These are phyloP conservation scores for Cremastinae sp. DNA, from an alignment of 2,888 invertebrate species.

Conservation along the genomic window DNA sequence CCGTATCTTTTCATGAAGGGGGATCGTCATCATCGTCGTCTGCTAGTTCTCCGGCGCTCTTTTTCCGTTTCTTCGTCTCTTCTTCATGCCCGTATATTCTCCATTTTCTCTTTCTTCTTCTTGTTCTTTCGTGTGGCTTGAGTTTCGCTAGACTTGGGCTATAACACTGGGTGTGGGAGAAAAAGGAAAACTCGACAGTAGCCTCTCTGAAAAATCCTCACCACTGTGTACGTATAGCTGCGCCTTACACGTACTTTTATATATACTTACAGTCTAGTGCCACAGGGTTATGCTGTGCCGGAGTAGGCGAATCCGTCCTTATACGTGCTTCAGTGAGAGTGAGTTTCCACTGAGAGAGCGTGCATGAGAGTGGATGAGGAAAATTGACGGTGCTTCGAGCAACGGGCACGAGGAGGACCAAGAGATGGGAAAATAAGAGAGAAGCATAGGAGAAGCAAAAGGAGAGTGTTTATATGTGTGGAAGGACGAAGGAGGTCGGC, in stretches of 20 bases:
- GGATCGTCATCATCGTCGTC: slow-evolving; percentile 47
- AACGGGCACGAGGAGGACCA: slow-evolving; percentile 51
- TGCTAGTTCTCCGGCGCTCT: slow-evolving; percentile 15
- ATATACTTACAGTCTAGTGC: slow-evolving; percentile 14
- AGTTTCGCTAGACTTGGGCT: slow-evolving; percentile 43
- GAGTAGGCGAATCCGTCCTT: slow-evolving; percentile 55
- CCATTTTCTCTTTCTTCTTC: slow-evolving; percentile 17
- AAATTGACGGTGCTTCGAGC: slow-evolving; percentile 59
- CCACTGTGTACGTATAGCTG: slow-evolving; percentile 16
- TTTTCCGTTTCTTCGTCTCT: slow-evolving; percentile 26
- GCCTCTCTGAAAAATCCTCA: slow-evolving; percentile 43
- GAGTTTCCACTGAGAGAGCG: slow-evolving; percentile 51
- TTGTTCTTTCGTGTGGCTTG: slow-evolving; percentile 17
- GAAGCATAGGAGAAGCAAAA: slow-evolving; percentile 47
- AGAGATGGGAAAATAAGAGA: slow-evolving; percentile 40
- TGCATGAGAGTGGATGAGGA: slow-evolving; percentile 57
- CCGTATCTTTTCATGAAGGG: slow-evolving; percentile 54
- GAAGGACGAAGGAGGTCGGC: slow-evolving; percentile 69
- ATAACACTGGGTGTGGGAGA: slow-evolving; percentile 49
- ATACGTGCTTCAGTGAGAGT: slow-evolving; percentile 56
- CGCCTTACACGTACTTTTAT: not conserved
- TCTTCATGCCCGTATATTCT: not conserved
- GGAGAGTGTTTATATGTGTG: slow-evolving; percentile 63
- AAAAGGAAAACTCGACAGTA: slow-evolving; percentile 53
- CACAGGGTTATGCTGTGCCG: slow-evolving; percentile 33